A percentile compares a stretch with the other conserved stretches of the same genome.
phyloP scores from a whole-genome alignment of 2,888 invertebrate genomes.

The Parnassius smintheus region DNA sequence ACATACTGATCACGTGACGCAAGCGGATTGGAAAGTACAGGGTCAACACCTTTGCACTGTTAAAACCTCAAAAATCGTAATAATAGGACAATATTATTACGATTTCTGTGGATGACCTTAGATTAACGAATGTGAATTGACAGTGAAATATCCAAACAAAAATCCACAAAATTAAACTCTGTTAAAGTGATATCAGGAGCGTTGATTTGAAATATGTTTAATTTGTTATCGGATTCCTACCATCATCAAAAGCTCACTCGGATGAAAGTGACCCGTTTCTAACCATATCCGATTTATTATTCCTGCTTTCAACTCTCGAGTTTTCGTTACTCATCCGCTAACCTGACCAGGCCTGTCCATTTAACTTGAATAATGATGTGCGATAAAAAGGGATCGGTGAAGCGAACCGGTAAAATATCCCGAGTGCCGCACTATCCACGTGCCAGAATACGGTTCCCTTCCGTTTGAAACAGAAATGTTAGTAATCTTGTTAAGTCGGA shows the following conservation, averaged over 20 bases:
- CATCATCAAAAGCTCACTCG: background rate
- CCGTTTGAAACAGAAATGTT: slow-evolving; percentile 26
- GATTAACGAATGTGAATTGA: too few species aligned
- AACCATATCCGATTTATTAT: slow-evolving; percentile 22
- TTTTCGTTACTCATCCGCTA: slow-evolving; percentile 69
- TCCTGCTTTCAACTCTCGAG: slow-evolving; percentile 28
- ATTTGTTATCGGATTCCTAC: too few species aligned
- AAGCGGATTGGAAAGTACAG: too few species aligned
- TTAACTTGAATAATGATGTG: slow-evolving; percentile 77
- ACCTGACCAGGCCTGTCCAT: slow-evolving; percentile 68
- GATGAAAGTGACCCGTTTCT: slow-evolving; percentile 14
- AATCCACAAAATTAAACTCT: too few species aligned
- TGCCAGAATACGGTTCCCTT: slow-evolving; percentile 5
- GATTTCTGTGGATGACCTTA: too few species aligned
- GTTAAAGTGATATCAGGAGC: too few species aligned
- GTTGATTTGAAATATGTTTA: too few species aligned
- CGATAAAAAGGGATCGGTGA: slow-evolving; percentile 58
- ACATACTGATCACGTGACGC: too few species aligned
- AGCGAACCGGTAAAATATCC: slow-evolving; percentile 58
- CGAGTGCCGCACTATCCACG: slow-evolving; percentile 26
- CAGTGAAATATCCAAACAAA: too few species aligned
- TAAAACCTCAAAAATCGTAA: too few species aligned
- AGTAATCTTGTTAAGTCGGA: slow-evolving; percentile 5
- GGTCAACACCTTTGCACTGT: too few species aligned
- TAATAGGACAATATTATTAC: too few species aligned